Evolutionary conservation across 1,140 invertebrate genomes (phyloP), one percentile per base, ranked within the genome.

Genomic region (Tenebrio molitor): DNA sequence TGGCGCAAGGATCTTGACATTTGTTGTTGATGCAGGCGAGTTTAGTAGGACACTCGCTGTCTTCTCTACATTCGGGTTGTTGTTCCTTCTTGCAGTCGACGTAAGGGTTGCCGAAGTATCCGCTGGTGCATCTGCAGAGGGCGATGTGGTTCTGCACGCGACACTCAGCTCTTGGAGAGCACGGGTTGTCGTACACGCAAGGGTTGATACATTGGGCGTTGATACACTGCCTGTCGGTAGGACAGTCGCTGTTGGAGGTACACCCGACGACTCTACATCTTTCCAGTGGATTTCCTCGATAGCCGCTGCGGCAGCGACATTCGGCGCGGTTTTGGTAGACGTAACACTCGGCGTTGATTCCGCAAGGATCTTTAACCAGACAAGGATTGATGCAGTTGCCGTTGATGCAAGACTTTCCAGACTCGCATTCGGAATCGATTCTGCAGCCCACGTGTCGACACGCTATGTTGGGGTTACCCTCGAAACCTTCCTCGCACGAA

Each of bases 181-280:
- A 97, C 5, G 89, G 89, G 79, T 93, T 91, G 44, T 90, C 89
- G 71, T 90, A 90, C 0, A 93, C 80, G 78, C 95, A 97, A 1
- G 95, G 94, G 81, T 95, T 90, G 10, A 94, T 89, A 83, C 95
- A 97, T 77, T 95, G 92, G 58, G 90, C 90, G 75, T 95, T 95
- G 41, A 92, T 89, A 80, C 95, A 97, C 74, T 93, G 90, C 79
- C 92, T 90, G 76, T 96, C 92, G 25, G 86, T 84, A 0, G 95
- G 93, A 84, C 95, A 97, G 72, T 97, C 95, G 69, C 92, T 92
- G 81, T 96, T 95, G 65, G 92, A 92, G 76, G 90, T 88, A 84
- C 95, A 97, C n/a, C 94, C 95, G 39, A 96, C 89, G 4, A 93
- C 87, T 68, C 88, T 86, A 78, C 95, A 96, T 64, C 90, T 88